Evolutionary conservation across 2,113 vertebrate species (phyloP), one percentile per base, ranked within the genome.

Genomic region (Spea bombifrons): DNA sequence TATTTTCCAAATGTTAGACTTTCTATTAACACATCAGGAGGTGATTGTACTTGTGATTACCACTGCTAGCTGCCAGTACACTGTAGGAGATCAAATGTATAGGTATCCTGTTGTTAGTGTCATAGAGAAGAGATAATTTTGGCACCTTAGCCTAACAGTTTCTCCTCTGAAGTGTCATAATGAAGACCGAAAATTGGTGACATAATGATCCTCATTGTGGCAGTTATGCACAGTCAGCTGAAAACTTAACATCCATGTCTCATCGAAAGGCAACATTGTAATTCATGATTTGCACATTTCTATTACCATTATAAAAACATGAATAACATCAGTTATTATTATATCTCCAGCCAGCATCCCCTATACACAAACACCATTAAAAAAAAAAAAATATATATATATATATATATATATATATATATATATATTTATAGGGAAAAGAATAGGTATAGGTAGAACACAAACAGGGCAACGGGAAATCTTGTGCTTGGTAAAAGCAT

Each of bases 151-250:
- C 59, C 63, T 73, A 80, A 80, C 44, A 50, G 49, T 45, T 53
- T 67, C 64, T 67, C 16, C 66, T 73, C 61, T 80, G 71, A 80
- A 67, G 71, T 80, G 63, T 67, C 73, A 73, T 73, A 80, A 80
- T 73, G 64, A 73, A 73, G 71, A 67, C 64, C 48, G 65, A 79
- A 16, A 44, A 50, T 71, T 80, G 63, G 64, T 59, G 52, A 64
- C 49, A 73, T 12, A 68, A 67, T 13, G 71, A 12, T 47, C 57
- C 59, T 57, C 30, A 30, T 8, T 71, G 49, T 52, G 45, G 8
- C 48, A 53, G 8, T 67, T 53, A 52, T 67, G 50, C 63, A 73
- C 50, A 73, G 71, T 68, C 71, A 68, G 64, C 64, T 80, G 59
- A 73, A 73, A 59, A 53, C 7, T 8, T 0, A 46, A 12, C 16